phyloP scores from a whole-genome alignment of 1,140 invertebrate species.

The Pteromalus puparum region DNA sequence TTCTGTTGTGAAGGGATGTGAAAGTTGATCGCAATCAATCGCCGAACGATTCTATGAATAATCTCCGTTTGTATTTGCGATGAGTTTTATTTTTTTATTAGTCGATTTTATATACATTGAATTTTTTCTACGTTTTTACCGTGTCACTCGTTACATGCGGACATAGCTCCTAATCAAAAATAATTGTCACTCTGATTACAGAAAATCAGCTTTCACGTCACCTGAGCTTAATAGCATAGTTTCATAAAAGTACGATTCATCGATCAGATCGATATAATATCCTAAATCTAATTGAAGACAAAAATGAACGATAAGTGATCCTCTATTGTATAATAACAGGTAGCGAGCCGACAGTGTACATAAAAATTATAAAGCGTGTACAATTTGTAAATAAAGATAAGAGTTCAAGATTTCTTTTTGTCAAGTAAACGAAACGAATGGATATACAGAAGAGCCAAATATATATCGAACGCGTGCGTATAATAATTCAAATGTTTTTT shows the following conservation, averaged over 20 bases:
- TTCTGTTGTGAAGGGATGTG: conserved; percentile 1
- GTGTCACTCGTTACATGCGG: too few species aligned
- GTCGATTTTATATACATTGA: not conserved
- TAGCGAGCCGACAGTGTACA: not conserved
- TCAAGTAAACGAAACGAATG: conserved; percentile 28
- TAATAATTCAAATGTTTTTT: too few species aligned
- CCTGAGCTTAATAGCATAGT: not conserved
- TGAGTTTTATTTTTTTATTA: not conserved
- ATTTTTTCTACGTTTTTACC: too few species aligned
- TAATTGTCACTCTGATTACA: not conserved
- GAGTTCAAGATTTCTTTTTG: conserved; percentile 1
- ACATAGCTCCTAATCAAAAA: not conserved
- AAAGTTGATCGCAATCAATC: not conserved
- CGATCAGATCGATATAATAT: conserved; percentile 27
- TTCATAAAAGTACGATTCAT: conserved; percentile 32
- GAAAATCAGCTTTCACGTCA: not conserved
- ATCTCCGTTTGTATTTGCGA: too few species aligned
- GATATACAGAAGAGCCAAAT: not conserved
- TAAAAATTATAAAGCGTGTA: conserved; percentile 24
- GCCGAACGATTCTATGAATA: not conserved
- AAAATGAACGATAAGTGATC: conserved; percentile 26
- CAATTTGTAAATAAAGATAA: conserved; percentile 43
- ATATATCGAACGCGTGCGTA: not conserved
- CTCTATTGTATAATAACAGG: not conserved
- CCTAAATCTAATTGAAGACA: conserved; percentile 6